Base-by-base conservation (phyloP, 2,113 vertebrate genomes). In the Aramus guarauna region DNA sequence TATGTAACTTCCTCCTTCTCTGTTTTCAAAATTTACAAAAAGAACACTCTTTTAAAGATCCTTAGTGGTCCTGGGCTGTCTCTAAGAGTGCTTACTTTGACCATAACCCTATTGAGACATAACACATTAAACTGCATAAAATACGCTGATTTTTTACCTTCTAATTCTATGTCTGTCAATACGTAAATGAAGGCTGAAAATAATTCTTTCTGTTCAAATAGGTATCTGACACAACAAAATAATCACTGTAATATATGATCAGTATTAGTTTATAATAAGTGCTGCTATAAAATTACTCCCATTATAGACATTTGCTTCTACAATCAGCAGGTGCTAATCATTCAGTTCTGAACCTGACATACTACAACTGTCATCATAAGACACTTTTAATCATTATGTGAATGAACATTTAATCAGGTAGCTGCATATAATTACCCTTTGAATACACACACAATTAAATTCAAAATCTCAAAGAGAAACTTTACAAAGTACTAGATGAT, bases 381-480 rank as follows among this genome's bases (percentile, higher is more conserved):
- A 91, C 63, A 93, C 64, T 92, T 97, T 82, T 94, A 91, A 88
- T 96, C 87, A 94, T 97, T 97, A 91, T 56, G 24, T 90, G 93
- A 97, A 96, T 91, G 90, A 93, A 95, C 95, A 77, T 97, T 96
- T 96, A 97, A 97, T 97, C 92, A 97, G 74, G 92, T 97, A 85
- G 45, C 84, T 97, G 94, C 45, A 77, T 92, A 74, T 97, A 98
- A 98, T 97, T 97, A 90, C 73, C 43, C 86, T 97, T 94, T 81
- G 73, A 97, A 97, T 96, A 92, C 77, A 97, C 84, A 96, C 77
- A 96, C 75, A 88, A 94, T 91, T 92, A 93, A 86, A 95, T 94
- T 73, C 87, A 85, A 67, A 90, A 92, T 86, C 94, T 98, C 95
- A 95, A 89, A 97, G 76, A 84, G 76, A 95, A 97, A 94, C 39